These are phyloP conservation scores for Hexactinellida sp. DNA, from an alignment of 37 sponge, comb jelly and placozoan genomes.

Conservation along the genomic window DNA sequence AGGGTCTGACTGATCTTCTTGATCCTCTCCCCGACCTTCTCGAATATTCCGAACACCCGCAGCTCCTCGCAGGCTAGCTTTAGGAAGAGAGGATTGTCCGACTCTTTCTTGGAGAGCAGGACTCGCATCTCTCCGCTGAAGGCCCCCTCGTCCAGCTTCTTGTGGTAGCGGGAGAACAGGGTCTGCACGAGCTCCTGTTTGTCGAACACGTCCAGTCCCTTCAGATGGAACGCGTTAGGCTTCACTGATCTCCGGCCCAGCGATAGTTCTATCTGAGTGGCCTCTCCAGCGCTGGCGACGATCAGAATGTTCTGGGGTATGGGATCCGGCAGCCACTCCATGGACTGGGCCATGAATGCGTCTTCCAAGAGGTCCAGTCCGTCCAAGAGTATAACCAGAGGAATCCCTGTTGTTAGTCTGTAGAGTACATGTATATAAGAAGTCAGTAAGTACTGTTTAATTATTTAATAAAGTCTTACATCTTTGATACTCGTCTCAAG, in stretches of 20 bases:
- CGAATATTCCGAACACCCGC: constrained; percentile 84
- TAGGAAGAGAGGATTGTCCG: constrained; percentile 79
- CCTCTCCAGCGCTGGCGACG: constrained; percentile 47
- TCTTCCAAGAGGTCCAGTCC: constrained; percentile 75
- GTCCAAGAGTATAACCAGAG: constrained; percentile 55
- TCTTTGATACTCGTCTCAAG: constrained; percentile 25
- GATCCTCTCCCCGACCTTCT: constrained; percentile 43
- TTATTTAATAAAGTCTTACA: neutral
- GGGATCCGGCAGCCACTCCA: constrained; percentile 74
- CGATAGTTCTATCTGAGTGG: constrained; percentile 19
- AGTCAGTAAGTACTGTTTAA: neutral
- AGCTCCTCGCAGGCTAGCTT: constrained; percentile 86
- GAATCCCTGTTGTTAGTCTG: neutral
- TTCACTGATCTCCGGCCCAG: constrained; percentile 31
- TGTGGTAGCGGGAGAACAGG: constrained; percentile 59
- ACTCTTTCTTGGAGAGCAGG: constrained; percentile 86
- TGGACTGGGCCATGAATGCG: constrained; percentile 44
- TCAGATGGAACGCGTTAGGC: constrained; percentile 35
- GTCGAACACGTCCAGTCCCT: constrained; percentile 69
- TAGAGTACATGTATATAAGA: neutral
- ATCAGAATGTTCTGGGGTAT: constrained; percentile 41
- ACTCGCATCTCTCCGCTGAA: constrained; percentile 97
- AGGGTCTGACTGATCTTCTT: constrained; percentile 52
- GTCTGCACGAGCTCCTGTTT: constrained; percentile 72
- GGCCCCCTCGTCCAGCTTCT: constrained; percentile 80